A percentile compares a stretch with the other conserved stretches of the same genome.
These are phyloP conservation scores for Tetragonisca angustula DNA, from an alignment of 2,888 invertebrate genomes.

Conservation along the genomic window DNA sequence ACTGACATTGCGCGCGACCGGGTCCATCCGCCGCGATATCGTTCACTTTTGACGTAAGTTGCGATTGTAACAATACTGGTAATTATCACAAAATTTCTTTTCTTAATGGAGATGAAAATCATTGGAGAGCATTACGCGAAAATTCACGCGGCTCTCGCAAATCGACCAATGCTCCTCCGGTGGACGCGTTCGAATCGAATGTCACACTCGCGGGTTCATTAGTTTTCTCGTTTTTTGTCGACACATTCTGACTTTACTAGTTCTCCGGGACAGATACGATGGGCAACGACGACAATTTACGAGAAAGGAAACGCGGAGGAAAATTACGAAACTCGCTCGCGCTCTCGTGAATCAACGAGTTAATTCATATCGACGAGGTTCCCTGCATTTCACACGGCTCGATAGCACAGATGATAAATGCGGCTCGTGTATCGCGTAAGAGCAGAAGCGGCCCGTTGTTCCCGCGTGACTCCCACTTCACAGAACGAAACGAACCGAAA, in stretches of 20 bases:
- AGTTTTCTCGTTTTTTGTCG: slow-evolving; percentile 2
- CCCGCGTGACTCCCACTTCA: not conserved
- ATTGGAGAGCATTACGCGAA: slow-evolving; percentile 25
- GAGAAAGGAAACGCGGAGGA: not conserved
- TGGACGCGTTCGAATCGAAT: not conserved
- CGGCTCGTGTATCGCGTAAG: slow-evolving; percentile 48
- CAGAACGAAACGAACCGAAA: slow-evolving; percentile 36
- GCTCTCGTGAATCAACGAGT: slow-evolving; percentile 16
- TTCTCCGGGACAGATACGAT: not conserved
- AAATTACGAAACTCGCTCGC: not conserved
- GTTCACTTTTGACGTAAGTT: not conserved
- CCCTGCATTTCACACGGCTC: not conserved
- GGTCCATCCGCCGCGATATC: not conserved
- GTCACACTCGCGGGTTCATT: slow-evolving; percentile 2
- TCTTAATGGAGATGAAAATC: slow-evolving; percentile 7
- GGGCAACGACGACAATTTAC: not conserved
- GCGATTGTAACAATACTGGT: not conserved
- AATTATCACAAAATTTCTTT: not conserved
- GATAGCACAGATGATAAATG: slow-evolving; percentile 56
- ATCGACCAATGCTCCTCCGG: slow-evolving; percentile 42
- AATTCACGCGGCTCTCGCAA: slow-evolving; percentile 47
- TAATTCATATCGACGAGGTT: slow-evolving; percentile 3
- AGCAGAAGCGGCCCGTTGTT: slow-evolving; percentile 52
- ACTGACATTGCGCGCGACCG: not conserved
- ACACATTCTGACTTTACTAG: not conserved